A percentile compares a stretch with the other conserved stretches of the same genome.
phyloP scores from a whole-genome alignment of 1,140 invertebrate genomes.

The Acromyrmex charruanus region DNA sequence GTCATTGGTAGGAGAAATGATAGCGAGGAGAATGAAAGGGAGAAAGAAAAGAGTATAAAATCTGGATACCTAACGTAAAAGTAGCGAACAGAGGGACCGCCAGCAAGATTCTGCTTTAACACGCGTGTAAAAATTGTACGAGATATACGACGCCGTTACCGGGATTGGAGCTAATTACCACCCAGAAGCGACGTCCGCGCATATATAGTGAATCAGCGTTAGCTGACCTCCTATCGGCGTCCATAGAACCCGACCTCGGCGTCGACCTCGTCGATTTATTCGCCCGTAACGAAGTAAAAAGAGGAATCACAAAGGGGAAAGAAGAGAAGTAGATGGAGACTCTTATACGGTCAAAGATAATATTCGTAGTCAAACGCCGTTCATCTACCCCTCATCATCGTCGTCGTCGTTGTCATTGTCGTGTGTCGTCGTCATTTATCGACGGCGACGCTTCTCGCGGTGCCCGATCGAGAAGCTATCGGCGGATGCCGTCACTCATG shows the following conservation, averaged over 20 bases:
- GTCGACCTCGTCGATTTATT: conserved; percentile 81
- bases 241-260: conserved; percentile 77
- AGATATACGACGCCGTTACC: conserved; percentile 85
- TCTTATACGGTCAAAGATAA: conserved; percentile 61
- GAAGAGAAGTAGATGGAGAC: neutral
- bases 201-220: conserved; percentile 81
- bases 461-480: conserved; percentile 43
- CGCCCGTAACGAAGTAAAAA: conserved; percentile 79
- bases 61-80: conserved; percentile 75
- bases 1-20: neutral
- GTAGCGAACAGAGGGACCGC: conserved; percentile 80
- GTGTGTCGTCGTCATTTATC: conserved; percentile 45
- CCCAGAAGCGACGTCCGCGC: conserved; percentile 82
- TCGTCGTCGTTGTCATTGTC: conserved; percentile 68
- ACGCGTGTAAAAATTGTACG: conserved; percentile 79
- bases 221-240: conserved; percentile 81
- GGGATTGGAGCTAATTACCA: conserved; percentile 85
- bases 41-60: conserved; percentile 52
- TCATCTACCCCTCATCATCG: conserved; percentile 73
- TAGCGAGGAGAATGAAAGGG: neutral
- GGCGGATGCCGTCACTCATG: conserved; percentile 33
- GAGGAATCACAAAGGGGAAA: neutral
- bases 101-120: conserved; percentile 62
- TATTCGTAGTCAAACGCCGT: conserved; percentile 67
- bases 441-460: conserved; percentile 25